Conservation (phyloP, 1,140 invertebrate genomes). For the Hylaeus volcanicus region DNA sequence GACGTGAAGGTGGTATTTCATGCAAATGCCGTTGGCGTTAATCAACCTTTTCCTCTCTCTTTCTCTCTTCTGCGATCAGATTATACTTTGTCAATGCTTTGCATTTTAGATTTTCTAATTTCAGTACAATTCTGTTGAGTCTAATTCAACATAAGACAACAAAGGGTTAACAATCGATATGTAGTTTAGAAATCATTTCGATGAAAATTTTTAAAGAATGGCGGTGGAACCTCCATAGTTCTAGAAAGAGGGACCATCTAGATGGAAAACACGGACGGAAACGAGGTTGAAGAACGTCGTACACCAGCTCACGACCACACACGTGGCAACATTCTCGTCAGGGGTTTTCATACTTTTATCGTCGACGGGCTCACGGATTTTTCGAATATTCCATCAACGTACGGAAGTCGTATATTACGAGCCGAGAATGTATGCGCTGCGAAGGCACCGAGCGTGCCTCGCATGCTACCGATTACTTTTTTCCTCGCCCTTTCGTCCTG, state of each 20-base stretch:
- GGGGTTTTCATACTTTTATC: slow-evolving; percentile 69
- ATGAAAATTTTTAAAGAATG: too few species aligned
- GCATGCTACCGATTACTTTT: slow-evolving; percentile 74
- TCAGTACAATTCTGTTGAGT: too few species aligned
- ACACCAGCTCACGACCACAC: slow-evolving; percentile 23
- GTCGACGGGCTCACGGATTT: slow-evolving; percentile 66
- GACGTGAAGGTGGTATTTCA: neutral
- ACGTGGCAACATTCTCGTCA: slow-evolving; percentile 33
- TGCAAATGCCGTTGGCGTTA: neutral
- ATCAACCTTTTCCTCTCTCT: too few species aligned
- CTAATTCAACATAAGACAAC: too few species aligned
- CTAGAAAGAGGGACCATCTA: too few species aligned
- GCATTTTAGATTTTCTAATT: too few species aligned
- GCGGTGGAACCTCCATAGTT: too few species aligned
- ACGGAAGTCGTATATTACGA: slow-evolving; percentile 73
- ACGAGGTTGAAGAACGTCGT: neutral
- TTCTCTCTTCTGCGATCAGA: too few species aligned
- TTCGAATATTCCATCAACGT: slow-evolving; percentile 78
- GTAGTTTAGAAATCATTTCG: too few species aligned
- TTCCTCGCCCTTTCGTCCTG: slow-evolving; percentile 47
- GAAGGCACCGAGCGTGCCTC: slow-evolving; percentile 67
- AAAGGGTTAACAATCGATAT: too few species aligned
- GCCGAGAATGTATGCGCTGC: slow-evolving; percentile 63
- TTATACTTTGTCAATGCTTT: too few species aligned
- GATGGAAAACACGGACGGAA: neutral